Evolutionary conservation across 2,888 invertebrate species (phyloP), one percentile per base, ranked within the genome.

Genomic region (Conistra vaccinii): DNA sequence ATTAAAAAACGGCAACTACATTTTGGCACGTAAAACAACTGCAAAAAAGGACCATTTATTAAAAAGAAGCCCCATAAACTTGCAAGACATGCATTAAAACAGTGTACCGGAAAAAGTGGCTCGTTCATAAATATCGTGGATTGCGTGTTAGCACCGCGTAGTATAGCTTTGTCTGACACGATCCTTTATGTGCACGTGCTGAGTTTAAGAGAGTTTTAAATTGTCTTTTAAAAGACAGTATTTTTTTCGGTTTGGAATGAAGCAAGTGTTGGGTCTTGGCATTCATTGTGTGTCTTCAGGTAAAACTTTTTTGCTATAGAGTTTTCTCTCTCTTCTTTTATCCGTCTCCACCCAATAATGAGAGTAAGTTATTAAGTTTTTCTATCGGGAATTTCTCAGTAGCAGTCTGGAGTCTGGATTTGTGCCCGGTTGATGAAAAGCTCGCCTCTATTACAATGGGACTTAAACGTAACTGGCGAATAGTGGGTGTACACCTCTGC

Each of bases 61-160:
- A 67, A 72, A 67, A 72, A 32, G 32, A 62, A 58, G 20, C 55
- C 29, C 72, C 35, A 76, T 82, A 76, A 81, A 80, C 35, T 67
- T 39, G 32, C 60, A 70, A 73, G 69, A 76, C 76, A 80, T 83
- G 63, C 63, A 65, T 83, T 80, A 57, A 76, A 78, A 82, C 62
- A 76, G 55, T 81, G 78, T 69, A 57, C 76, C 63, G 83, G 83
- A 76, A 83, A 79, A 83, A 83, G 76, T 73, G 76, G 67, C 45
- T 70, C 63, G 69, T 70, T 61, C 76, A 73, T 83, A 80, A 70
- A 83, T 76, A 76, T 76, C 4, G 66, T 26, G 62, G 51, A 57
- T 83, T 60, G 82, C 83, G 82, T 83, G 80, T 48, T 83, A 26
- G 67, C 60, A 10, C 58, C 62, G 69, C 69, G 26, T 80, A 82